Conservation (phyloP, 30 jellyfish, hydroid and myxozoan species). For the Aurelia aurita region DNA sequence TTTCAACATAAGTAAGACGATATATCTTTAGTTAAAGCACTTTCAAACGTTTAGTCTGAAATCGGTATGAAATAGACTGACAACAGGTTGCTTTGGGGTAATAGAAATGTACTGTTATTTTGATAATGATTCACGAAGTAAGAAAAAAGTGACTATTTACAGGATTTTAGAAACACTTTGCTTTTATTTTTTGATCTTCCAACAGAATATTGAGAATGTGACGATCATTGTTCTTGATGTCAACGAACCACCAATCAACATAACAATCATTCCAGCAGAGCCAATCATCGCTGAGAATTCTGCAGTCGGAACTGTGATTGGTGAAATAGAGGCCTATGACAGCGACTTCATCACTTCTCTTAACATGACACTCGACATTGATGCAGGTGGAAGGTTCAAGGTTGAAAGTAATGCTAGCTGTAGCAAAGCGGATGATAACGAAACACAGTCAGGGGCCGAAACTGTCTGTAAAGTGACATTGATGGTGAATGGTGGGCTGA, state of each 20-base stretch:
- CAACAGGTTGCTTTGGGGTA: too few species aligned
- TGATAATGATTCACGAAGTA: too few species aligned
- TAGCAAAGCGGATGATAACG: background rate
- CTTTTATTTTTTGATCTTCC: background rate
- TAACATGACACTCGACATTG: constrained; percentile 70
- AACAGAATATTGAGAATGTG: constrained; percentile 42
- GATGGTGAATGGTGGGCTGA: constrained; percentile 56
- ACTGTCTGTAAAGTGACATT: constrained; percentile 63
- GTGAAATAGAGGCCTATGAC: constrained; percentile 71
- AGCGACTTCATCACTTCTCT: constrained; percentile 62
- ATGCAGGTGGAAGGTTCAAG: constrained; percentile 64
- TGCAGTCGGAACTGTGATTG: constrained; percentile 73
- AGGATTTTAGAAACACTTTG: background rate
- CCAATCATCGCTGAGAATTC: constrained; percentile 66
- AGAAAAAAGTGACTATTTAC: too few species aligned
- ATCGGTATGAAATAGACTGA: too few species aligned
- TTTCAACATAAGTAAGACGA: too few species aligned
- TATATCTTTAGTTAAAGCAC: too few species aligned
- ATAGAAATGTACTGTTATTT: too few species aligned
- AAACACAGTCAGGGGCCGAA: constrained; percentile 3
- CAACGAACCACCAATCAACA: constrained; percentile 81
- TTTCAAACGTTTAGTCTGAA: too few species aligned
- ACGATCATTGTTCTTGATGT: constrained; percentile 62
- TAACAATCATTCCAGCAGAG: constrained; percentile 48
- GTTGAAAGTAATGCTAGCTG: constrained; percentile 43